A percentile compares a stretch with the other conserved stretches of the same genome.
phyloP scores from a whole-genome alignment of 2,888 invertebrate genomes.

The Peribatodes rhomboidaria region DNA sequence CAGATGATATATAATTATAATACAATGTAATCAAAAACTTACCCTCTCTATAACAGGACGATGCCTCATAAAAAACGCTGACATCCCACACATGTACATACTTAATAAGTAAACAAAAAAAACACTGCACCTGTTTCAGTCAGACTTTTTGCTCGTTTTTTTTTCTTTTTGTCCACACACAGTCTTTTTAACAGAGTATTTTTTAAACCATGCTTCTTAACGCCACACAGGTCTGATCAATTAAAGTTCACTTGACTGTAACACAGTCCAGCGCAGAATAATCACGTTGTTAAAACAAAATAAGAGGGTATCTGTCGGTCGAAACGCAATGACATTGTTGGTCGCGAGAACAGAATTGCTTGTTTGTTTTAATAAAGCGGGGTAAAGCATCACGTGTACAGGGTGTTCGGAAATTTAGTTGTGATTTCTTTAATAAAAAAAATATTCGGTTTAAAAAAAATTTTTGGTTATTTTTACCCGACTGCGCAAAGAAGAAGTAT shows the following conservation, averaged over 20 bases:
- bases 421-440: background rate
- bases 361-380: conserved; percentile 51
- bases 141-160: too few relatives aligned
- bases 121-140: too few relatives aligned
- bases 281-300: conserved; percentile 38
- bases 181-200: background rate
- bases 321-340: conserved; percentile 54
- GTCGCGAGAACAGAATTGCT: conserved; percentile 33
- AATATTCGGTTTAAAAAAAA: too few relatives aligned
- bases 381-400: conserved; percentile 32
- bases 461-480: background rate
- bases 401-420: conserved; percentile 9
- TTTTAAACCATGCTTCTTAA: too few relatives aligned
- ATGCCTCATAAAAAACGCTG: conserved; percentile 71
- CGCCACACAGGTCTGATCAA: too few relatives aligned
- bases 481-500: too few relatives aligned
- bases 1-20: too few relatives aligned
- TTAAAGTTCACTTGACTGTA: background rate
- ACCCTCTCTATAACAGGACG: conserved; percentile 71
- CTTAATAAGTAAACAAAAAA: too few relatives aligned
- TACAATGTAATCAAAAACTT: conserved; percentile 46
- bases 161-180: background rate
- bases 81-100: conserved; percentile 78
- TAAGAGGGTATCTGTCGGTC: conserved; percentile 54
- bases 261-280: conserved; percentile 4